Base-by-base conservation (phyloP, 2,797 vertebrate genomes). In the Leucoraja ocellata region DNA sequence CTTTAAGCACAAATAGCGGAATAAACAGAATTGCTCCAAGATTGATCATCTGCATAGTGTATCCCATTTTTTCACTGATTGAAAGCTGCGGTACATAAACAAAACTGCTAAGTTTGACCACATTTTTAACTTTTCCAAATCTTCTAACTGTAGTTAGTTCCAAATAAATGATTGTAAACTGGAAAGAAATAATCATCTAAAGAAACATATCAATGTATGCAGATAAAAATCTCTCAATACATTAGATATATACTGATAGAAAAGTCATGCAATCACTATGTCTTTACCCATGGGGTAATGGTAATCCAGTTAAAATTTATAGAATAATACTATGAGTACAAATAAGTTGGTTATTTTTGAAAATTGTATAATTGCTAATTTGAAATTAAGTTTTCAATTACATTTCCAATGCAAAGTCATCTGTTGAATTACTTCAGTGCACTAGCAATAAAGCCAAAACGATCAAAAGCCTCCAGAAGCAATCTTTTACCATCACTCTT, bases 1-100 rank as follows among this genome's bases (percentile, higher is more conserved):
- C 25, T 9, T 71, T 71, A 76, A 92, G 90, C 32, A 92, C 71
- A 76, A 76, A 54, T 46, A 92, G 90, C 5, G 90, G 90, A 46
- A 92, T 54, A 25, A 92, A 13, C 9, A 92, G 71, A 92, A 92
- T 74, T 46, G 39, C 71, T 92, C 68, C 90, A 92, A 92, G 90
- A 54, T 92, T 92, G 21, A 76, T 54, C 71, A 92, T 92, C 90
- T 92, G 90, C 3, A 54, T 21, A 28, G 68, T 46, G n/a, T 92
- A 76, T 6, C 90, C 90, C 39, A 39, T 74, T 92, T 28, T 54
- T 92, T 92, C 90, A 92, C 68, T 74, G 23, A 92, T 76, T 76
- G 90, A 10, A 13, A 92, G 23, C 90, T 92, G 90, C 11, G 76
- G 76, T 88, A 76, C 58, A n/a, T 54, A 92, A 76, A 92, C 23